Base-by-base conservation (phyloP, 2,797 vertebrate genomes). In the Phrynocephalus guinanensis region DNA sequence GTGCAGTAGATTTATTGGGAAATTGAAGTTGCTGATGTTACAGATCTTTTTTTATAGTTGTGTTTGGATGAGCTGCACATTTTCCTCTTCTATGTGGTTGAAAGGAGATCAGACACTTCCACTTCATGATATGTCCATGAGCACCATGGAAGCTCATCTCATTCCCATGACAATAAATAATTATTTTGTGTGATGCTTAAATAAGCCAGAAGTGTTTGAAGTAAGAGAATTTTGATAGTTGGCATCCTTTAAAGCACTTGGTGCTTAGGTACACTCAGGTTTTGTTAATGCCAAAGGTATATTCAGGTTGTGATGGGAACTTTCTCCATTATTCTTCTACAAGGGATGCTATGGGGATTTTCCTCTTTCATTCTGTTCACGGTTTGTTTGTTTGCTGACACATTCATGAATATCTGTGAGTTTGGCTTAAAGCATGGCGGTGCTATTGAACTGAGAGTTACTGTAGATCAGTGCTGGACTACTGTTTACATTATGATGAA, bases 41-140 rank as follows among this genome's bases (percentile, higher is more conserved):
- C 24, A 78, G 67, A 44, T 85, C n/a, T 18, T 85, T 85, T 85
- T 76, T n/a, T 63, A 75, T 30, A 60, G 50, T 26, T 44, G 72
- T 26, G 20, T 84, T 44, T 66, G 56, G 26, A 50, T 67, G 18
- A 67, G 38, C 6, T 82, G 20, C 44, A 10, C 24, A 11, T 82
- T 30, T 44, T n/a, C 52, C 15, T 52, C 60, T 18, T 20, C 73
- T 76, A 28, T 5, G 13, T 28, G 22, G 70, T 11, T 72, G 52
- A n/a, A 6, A 83, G 50, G 15, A 84, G 30, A 84, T 63, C 52
- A 84, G 22, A 75, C 13, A 33, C 33, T 38, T 75, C 13, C 56
- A 63, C 52, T 84, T 75, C 16, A 63, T 76, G 76, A 28, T 26
- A 76, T 44, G 7, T n/a, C 67, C 28, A n/a, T 22, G 33, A 80